A percentile compares a stretch with the other conserved stretches of the same genome.
Conservation (phyloP, 2,888 invertebrate genomes). For the Gerris lacustris region DNA sequence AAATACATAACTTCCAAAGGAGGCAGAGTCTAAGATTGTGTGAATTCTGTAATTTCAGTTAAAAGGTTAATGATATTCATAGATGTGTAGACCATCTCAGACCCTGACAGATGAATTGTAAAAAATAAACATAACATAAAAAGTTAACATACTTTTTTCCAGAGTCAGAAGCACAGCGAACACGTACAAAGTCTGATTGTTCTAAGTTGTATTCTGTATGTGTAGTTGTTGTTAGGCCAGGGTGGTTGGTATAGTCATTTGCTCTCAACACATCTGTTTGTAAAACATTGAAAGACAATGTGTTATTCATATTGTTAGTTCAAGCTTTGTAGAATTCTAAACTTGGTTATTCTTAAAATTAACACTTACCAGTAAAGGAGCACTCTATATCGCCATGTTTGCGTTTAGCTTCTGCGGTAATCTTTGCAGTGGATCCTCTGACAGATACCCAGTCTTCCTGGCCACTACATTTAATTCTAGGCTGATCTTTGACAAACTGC, state of each 20-base stretch:
- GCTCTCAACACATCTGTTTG: slow-evolving; percentile 52
- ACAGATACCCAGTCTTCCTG: slow-evolving; percentile 67
- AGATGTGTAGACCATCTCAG: too few relatives aligned
- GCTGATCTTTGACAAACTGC: slow-evolving; percentile 51
- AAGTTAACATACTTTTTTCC: slow-evolving; percentile 36
- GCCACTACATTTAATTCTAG: slow-evolving; percentile 51
- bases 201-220: slow-evolving; percentile 49
- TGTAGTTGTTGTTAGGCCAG: slow-evolving; percentile 44
- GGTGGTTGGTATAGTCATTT: slow-evolving; percentile 47
- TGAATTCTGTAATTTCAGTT: too few relatives aligned
- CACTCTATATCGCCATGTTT: slow-evolving; percentile 40
- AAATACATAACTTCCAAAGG: too few relatives aligned
- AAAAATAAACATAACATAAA: too few relatives aligned
- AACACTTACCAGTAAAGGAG: slow-evolving; percentile 41
- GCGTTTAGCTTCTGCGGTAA: slow-evolving; percentile 41
- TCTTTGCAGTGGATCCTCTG: slow-evolving; percentile 47
- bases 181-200: slow-evolving; percentile 58
- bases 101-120: too few relatives aligned
- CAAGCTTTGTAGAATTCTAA: too few relatives aligned
- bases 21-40: too few relatives aligned
- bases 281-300: slow-evolving; percentile 6
- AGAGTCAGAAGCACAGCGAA: slow-evolving; percentile 46
- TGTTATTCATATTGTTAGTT: too few relatives aligned
- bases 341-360: too few relatives aligned
- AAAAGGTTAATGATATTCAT: too few relatives aligned